phyloP scores from a whole-genome alignment of 2,888 invertebrate species.

The Taenaris catops region DNA sequence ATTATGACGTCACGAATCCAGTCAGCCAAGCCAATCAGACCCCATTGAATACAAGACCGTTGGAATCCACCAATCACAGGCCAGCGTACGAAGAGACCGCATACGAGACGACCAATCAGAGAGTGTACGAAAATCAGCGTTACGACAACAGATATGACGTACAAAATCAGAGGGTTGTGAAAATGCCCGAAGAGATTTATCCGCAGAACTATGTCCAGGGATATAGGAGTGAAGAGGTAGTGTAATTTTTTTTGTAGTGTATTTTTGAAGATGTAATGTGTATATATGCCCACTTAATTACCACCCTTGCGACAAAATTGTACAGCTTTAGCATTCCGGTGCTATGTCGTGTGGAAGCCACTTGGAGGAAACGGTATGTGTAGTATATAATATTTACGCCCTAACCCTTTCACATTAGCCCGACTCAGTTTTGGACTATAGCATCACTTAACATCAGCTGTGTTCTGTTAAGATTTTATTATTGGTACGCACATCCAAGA shows the following conservation, averaged over 20 bases:
- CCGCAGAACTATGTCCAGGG: constrained; percentile 35
- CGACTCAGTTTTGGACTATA: too few species aligned
- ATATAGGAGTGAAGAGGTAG: constrained; percentile 46
- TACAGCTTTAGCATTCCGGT: too few species aligned
- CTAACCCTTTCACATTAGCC: too few species aligned
- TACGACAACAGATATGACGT: constrained; percentile 26
- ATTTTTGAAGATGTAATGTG: too few species aligned
- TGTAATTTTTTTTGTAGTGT: background rate
- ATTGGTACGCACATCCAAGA: too few species aligned
- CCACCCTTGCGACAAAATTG: background rate
- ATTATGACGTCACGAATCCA: constrained; percentile 1
- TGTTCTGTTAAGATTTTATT: too few species aligned
- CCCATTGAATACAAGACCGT: background rate
- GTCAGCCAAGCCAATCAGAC: constrained; percentile 8
- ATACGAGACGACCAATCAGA: constrained; percentile 22
- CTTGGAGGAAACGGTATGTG: too few species aligned
- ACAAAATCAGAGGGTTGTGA: constrained; percentile 24
- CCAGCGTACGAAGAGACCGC: constrained; percentile 17
- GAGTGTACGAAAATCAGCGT: constrained; percentile 20
- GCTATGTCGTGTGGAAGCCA: too few species aligned
- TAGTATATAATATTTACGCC: too few species aligned
- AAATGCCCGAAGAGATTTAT: constrained; percentile 17
- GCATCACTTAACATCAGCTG: too few species aligned
- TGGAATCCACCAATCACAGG: constrained; percentile 21
- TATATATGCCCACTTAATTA: too few species aligned